Evolutionary conservation across 92 coral and sea anemone species (phyloP), one percentile per base, ranked within the genome.

Genomic region (Muricea muricata): DNA sequence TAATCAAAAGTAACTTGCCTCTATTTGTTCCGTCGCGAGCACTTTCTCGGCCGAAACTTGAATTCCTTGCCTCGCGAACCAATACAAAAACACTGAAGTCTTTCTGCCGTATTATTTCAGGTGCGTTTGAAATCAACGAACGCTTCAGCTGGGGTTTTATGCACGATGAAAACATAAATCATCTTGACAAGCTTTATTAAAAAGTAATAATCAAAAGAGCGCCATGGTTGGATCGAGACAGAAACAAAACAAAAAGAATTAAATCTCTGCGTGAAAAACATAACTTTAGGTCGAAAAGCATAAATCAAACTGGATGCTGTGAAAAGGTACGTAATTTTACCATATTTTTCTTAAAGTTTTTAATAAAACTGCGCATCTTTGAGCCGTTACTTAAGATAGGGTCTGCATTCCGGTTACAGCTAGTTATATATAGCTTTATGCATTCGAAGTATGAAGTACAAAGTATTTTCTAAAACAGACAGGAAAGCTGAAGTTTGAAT

Each of bases 121-220:
- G 39, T 63, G 70, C 37, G 12, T 63, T 28, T 63, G 37, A 28
- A 39, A 28, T 63, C 23, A 63, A 10, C 17, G 8, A 30, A 25
- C 39, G 15, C 4, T n/a, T n/a, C 20, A 63, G n/a, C 23, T 17
- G 70, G 10, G 70, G 34, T 20, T 63, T 63, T 63, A 63, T 63
- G 35, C 1, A 15, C 70, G 0, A 25, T 28, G 17, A 18, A 29
- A 14, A 30, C 12, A 63, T 63, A 63, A 63, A 63, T 63, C 70
- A 63, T 63, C 30, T 7, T 63, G 70, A 63, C 70, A 63, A 63
- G 39, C 30, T 63, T 52, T 63, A 63, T 25, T 63, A 63, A 63
- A 63, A 11, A n/a, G 34, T 63, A 63, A 63, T 63, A 7, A 63
- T n/a, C n/a, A n/a, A n/a, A n/a, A n/a, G n/a, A n/a, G n/a, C n/a